A percentile compares a stretch with the other conserved stretches of the same genome.
Evolutionary conservation across 2,888 invertebrate species (phyloP).

Genomic region (Rapana venosa): DNA sequence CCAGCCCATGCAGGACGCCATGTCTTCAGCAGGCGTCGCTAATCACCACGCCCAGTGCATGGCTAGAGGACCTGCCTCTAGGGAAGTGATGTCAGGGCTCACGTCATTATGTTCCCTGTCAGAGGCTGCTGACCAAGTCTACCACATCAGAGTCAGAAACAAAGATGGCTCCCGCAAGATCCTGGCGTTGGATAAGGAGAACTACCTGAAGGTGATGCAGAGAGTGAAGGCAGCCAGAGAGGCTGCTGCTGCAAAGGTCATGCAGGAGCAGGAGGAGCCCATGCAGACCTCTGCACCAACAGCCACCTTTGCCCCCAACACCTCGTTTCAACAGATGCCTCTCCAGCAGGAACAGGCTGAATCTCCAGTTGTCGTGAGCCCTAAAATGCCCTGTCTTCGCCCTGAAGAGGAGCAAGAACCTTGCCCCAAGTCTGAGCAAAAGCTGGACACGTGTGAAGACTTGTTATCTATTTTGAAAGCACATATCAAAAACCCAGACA

Average conservation of each 20-base stretch:
- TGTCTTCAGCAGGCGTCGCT: not conserved
- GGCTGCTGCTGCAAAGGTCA: not conserved
- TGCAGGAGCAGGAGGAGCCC: not conserved
- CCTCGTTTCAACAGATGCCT: not conserved
- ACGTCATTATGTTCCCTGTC: not conserved
- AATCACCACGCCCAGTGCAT: not conserved
- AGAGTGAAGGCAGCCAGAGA: slow-evolving; percentile 5
- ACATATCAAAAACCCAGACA: not conserved
- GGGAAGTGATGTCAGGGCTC: not conserved
- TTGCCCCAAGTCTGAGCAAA: not conserved
- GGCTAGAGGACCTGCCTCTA: not conserved
- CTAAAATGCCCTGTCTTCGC: not conserved
- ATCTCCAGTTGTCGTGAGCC: not conserved
- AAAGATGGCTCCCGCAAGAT: not conserved
- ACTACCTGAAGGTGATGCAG: slow-evolving; percentile 27
- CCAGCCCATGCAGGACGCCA: not conserved
- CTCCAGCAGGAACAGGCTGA: not conserved
- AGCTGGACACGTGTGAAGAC: slow-evolving; percentile 26
- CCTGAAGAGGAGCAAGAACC: not conserved
- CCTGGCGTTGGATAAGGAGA: not conserved
- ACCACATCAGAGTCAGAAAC: slow-evolving; percentile 22
- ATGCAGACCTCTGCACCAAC: not conserved
- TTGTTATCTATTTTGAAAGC: slow-evolving; percentile 6
- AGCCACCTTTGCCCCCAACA: too few species aligned
- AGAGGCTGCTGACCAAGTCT: not conserved